A percentile compares a stretch with the other conserved stretches of the same genome.
These are phyloP conservation scores for Drosophila fuyamai DNA, from an alignment of 1,140 invertebrate genomes.

Conservation along the genomic window DNA sequence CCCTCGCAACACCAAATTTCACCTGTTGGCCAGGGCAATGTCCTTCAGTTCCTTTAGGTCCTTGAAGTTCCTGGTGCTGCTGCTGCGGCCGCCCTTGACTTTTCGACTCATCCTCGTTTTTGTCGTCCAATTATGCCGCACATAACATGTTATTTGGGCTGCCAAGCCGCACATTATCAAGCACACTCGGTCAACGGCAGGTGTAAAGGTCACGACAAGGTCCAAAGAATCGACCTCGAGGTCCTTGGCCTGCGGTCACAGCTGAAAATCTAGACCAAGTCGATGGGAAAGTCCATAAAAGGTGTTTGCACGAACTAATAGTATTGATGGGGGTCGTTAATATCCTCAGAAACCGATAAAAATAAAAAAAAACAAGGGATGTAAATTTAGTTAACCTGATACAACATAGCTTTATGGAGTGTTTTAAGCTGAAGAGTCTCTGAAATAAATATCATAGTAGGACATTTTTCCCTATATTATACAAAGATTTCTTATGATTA, in stretches of 20 bases:
- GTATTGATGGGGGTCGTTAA: not conserved
- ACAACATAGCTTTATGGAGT: no score
- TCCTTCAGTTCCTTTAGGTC: slow-evolving; percentile 14
- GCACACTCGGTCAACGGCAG: slow-evolving; percentile 34
- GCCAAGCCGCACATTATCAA: slow-evolving; percentile 47
- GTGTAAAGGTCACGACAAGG: slow-evolving; percentile 52
- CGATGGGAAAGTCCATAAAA: not conserved
- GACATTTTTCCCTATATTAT: no score
- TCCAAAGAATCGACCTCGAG: not conserved
- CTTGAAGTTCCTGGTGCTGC: not conserved
- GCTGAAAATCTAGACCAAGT: slow-evolving; percentile 37
- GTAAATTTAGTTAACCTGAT: no score
- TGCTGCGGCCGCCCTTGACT: slow-evolving; percentile 24
- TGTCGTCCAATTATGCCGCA: slow-evolving; percentile 44
- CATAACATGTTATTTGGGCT: slow-evolving; percentile 62
- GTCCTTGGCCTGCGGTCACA: slow-evolving; percentile 44
- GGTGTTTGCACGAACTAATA: not conserved
- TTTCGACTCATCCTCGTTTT: slow-evolving; percentile 9
- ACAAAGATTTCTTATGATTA: no score
- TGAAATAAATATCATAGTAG: no score
- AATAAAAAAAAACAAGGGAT: no score
- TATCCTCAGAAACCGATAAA: not conserved
- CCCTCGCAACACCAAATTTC: slow-evolving; percentile 45
- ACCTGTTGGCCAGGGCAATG: slow-evolving; percentile 66
- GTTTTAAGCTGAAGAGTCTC: no score